Percentiles rank a stretch among this genome's conserved stretches.
phyloP scores from a whole-genome alignment of 2,888 invertebrate genomes.

The Megalurothrips usitatus region DNA sequence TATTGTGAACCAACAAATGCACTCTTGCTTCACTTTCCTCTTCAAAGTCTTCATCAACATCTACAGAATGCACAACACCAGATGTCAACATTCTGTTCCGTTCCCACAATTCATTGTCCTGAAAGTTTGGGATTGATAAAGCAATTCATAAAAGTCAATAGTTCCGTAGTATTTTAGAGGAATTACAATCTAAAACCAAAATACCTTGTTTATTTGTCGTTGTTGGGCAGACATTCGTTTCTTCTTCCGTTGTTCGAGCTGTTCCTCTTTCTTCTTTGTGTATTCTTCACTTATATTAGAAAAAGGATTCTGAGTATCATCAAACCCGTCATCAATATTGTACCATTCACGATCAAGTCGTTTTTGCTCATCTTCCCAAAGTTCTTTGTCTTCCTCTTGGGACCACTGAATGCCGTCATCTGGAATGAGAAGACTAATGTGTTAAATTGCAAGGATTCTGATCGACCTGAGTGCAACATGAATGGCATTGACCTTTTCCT shows the following conservation, averaged over 20 bases:
- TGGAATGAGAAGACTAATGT: constrained; percentile 37
- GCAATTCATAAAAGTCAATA: neutral
- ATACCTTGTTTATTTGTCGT: constrained; percentile 84
- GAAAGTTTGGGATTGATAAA: constrained; percentile 35
- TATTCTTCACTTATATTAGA: constrained; percentile 85
- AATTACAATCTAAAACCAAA: neutral
- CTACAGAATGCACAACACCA: constrained; percentile 85
- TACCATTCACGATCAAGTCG: constrained; percentile 96
- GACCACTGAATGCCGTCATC: constrained; percentile 56
- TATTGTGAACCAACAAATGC: constrained; percentile 94
- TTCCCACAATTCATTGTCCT: constrained; percentile 98
- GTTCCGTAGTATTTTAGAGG: neutral
- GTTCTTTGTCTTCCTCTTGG: constrained; percentile 50
- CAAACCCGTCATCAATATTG: constrained; percentile 88
- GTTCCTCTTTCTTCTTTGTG: constrained; percentile 87
- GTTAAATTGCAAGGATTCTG: too few relatives aligned
- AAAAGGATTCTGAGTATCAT: constrained; percentile 91
- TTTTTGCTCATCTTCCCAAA: constrained; percentile 89
- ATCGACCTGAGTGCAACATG: neutral
- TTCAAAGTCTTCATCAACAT: constrained; percentile 87
- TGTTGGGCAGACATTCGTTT: constrained; percentile 93
- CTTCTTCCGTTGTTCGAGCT: constrained; percentile 82
- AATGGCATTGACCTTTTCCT: constrained; percentile 45
- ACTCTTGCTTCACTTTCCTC: constrained; percentile 94
- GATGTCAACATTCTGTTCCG: constrained; percentile 94